Percentiles rank a stretch among this genome's conserved stretches.
Evolutionary conservation across 2,113 vertebrate species (phyloP).

Genomic region (Poeciliopsis prolifica): DNA sequence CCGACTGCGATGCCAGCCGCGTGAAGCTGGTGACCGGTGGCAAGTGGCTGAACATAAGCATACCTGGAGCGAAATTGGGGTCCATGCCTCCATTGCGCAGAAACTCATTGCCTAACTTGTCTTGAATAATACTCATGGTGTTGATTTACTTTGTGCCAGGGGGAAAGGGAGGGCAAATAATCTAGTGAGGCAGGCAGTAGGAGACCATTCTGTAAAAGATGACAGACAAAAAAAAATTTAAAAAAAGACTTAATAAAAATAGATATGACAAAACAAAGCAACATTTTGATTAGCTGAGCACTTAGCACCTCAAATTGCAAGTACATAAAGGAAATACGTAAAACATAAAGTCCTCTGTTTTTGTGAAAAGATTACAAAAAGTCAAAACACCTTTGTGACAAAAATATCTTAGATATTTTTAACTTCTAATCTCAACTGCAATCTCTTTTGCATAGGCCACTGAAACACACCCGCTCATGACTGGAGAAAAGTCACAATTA

Average conservation of each 20-base stretch:
- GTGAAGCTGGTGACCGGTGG: conserved; percentile 96
- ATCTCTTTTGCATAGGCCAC: neutral
- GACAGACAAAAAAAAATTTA: neutral
- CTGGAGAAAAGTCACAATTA: neutral
- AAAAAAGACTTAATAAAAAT: neutral
- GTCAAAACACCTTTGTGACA: neutral
- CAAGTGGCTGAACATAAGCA: conserved; percentile 98
- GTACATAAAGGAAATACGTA: neutral
- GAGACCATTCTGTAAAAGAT: conserved; percentile 64
- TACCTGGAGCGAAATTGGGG: conserved; percentile 89
- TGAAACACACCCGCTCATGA: neutral
- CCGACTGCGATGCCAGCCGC: conserved; percentile 87
- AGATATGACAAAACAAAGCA: conserved; percentile 1
- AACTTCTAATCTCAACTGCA: neutral
- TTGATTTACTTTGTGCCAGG: conserved; percentile 60
- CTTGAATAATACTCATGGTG: conserved; percentile 85
- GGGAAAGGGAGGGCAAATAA: conserved; percentile 60
- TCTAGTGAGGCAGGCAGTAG: conserved; percentile 65
- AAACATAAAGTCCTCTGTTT: neutral
- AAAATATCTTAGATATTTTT: neutral
- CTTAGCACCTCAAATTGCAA: neutral
- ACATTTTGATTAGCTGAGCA: neutral
- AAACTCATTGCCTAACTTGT: conserved; percentile 94
- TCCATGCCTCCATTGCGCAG: conserved; percentile 92
- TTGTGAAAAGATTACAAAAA: neutral